Evolutionary conservation across 2,888 invertebrate species (phyloP).

Genomic region (Protonemura montana): DNA sequence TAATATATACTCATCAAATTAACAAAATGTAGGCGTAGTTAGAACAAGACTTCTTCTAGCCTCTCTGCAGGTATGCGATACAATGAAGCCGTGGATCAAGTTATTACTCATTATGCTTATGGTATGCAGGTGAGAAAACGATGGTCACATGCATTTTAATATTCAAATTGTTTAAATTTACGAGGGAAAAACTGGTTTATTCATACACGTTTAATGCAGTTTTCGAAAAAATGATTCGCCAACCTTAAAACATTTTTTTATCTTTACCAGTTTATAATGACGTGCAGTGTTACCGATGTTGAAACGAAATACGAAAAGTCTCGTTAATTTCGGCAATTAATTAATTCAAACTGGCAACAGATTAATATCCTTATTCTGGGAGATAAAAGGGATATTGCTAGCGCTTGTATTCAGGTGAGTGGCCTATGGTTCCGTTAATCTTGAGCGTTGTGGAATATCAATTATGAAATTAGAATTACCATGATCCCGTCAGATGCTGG

Average conservation of each 20-base stretch:
- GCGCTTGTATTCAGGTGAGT: too few relatives aligned
- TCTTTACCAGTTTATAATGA: background rate
- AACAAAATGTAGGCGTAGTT: background rate
- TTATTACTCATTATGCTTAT: constrained; percentile 2
- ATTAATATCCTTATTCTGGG: background rate
- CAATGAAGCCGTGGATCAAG: background rate
- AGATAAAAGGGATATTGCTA: background rate
- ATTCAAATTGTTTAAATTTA: background rate
- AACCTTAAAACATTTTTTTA: background rate
- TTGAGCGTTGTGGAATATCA: too few relatives aligned
- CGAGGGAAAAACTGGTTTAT: background rate
- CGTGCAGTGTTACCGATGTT: background rate
- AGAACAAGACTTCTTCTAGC: background rate
- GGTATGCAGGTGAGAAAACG: constrained; percentile 7
- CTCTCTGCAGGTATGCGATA: background rate
- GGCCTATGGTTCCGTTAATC: too few relatives aligned
- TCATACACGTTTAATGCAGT: background rate
- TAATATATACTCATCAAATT: constrained; percentile 12
- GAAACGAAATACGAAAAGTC: background rate
- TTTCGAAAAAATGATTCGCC: background rate
- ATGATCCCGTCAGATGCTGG: too few relatives aligned
- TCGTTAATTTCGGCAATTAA: background rate
- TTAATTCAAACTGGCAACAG: background rate
- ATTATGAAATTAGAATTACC: too few relatives aligned
- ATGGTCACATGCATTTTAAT: background rate